Evolutionary conservation across 2,888 invertebrate species (phyloP).

Genomic region (Mimas tiliae): DNA sequence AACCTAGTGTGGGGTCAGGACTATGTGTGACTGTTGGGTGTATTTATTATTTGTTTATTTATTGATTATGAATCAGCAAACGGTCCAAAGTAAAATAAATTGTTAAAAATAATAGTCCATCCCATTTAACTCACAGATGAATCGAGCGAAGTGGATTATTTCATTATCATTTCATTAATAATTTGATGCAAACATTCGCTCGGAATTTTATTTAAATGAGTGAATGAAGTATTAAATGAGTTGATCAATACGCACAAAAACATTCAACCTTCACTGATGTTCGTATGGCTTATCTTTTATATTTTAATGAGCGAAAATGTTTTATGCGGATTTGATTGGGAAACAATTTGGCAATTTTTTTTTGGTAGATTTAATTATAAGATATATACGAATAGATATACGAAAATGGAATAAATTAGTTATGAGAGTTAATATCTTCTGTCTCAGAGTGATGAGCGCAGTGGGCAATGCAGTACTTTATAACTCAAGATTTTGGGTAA

Average conservation of each 20-base stretch:
- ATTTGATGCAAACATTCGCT: conserved; percentile 19
- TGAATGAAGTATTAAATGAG: conserved; percentile 10
- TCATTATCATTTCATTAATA: conserved; percentile 25
- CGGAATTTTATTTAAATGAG: conserved; percentile 26
- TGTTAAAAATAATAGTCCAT: conserved; percentile 11
- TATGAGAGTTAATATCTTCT: too few species aligned
- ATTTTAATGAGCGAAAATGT: conserved; percentile 1
- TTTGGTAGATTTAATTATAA: background rate
- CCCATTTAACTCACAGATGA: conserved; percentile 7
- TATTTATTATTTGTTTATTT: too few species aligned
- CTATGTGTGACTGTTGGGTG: too few species aligned
- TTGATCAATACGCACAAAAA: conserved; percentile 6
- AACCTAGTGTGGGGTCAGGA: too few species aligned
- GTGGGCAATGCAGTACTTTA: too few species aligned
- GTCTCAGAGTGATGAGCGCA: too few species aligned
- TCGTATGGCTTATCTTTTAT: background rate
- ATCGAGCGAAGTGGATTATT: conserved; percentile 10
- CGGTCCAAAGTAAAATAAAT: background rate
- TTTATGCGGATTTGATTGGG: too few species aligned
- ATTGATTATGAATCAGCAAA: too few species aligned
- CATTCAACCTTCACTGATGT: background rate
- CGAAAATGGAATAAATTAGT: too few species aligned
- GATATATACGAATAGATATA: too few species aligned
- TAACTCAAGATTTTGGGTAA: too few species aligned
- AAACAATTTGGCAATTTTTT: background rate